Base-by-base conservation (phyloP, 2,888 invertebrate species). In the Catocala sponsa region DNA sequence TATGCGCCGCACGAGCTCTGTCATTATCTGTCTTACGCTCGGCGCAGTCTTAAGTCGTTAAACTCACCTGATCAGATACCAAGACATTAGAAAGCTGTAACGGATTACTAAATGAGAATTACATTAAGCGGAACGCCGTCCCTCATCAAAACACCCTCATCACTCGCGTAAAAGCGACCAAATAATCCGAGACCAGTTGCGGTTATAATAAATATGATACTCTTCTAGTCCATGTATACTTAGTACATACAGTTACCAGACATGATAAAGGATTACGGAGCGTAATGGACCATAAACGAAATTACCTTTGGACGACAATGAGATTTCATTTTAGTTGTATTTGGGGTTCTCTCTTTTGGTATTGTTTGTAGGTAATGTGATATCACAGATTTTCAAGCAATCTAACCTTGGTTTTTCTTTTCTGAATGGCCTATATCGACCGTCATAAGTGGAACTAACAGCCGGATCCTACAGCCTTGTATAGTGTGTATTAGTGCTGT, bases 121-220 rank as follows among this genome's bases (percentile, higher is more conserved):
- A 85, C 82, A 86, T 78, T 80, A 79, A 83, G 81, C 78, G 80
- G 72, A 76, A 79, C 79, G 59, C 52, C 79, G 75, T 76, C 87
- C 87, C 82, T 84, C 83, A 84, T 91, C 86, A 86, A 85, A 81
- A 80, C 81, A 89, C 91, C 91, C 90, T 90, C 82, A 85, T 91
- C 91, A 89, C 76, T 69, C 72, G 77, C 81, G 85, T 79, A 83
- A 85, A 84, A 82, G 82, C 81, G 76, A 80, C 80, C 80, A 80
- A 83, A 85, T 82, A 81, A 83, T 80, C 81, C 76, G 78, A 65
- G 73, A 80, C 76, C 80, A 78, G 79, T 72, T 68, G 76, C 68
- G 78, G 76, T 78, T 67, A 72, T 76, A 67, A 76, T 78, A 82
- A 85, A 85, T 85, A 82, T 84, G 79, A 82, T 82, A 81, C 77